Evolutionary conservation across 2,113 vertebrate species (phyloP), one percentile per base, ranked within the genome.

Genomic region (Poicephalus gulielmi): DNA sequence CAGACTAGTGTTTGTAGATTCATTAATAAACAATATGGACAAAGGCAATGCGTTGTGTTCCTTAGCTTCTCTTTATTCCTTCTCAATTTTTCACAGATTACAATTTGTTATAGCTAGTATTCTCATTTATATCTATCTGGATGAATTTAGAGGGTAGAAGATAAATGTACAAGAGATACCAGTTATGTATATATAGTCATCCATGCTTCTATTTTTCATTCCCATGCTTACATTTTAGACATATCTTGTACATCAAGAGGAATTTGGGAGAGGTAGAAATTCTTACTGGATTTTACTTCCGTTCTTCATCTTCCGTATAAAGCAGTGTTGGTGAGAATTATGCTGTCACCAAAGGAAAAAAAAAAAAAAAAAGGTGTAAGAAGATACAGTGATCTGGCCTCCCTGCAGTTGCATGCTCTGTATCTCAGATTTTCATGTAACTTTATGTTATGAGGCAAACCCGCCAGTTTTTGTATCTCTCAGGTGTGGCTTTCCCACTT

Each of bases 291-390:
- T 78, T 83, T 94, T 81, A 30, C 46, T 86, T 81, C 16, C 24
- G 23, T 71, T 81, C 49, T 95, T 94, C 91, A 64, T 81, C 17
- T 82, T 92, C 9, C 15, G 92, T 16, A 47, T 89, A 68, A 92
- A 91, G 35, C 22, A 37, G 6, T 68, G 33, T 64, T 55, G 22
- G 6, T 75, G 19, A 95, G 60, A 55, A 80, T 83, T 68, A 90
- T 24, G 19, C 41, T 73, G 30, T 77, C 88, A 31, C 30, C 68
- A 30, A 44, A 67, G 55, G 28, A 47, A 44, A 49, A 19, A 66
- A 47, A 31, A 52, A 43, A 47, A 22, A 15, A 59, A 25, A 52
- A 33, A 35, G 16, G 2, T 15, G 0, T 1, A 46, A 53, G 8
- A 66, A 31, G 8, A 33, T 70, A n/a, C 8, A 47, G 3, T 43